Conservation (phyloP, 1,140 invertebrate species). For the Copidosoma floridanum region DNA sequence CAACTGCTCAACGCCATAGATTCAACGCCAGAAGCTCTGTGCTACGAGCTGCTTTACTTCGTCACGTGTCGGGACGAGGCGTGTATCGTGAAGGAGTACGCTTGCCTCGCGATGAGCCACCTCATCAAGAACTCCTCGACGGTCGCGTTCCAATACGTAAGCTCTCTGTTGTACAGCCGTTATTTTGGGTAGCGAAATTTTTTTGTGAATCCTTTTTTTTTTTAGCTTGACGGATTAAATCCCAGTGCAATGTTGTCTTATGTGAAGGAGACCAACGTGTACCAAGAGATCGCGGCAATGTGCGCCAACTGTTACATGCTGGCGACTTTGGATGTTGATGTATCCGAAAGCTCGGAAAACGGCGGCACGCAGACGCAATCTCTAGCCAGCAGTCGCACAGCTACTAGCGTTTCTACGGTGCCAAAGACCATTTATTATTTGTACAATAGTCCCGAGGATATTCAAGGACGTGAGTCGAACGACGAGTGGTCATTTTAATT, state of each 20-base stretch:
- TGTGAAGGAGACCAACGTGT: conserved; percentile 43
- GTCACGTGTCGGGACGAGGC: conserved; percentile 43
- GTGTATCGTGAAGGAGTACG: conserved; percentile 50
- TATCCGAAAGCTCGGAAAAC: conserved; percentile 21
- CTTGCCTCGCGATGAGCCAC: conserved; percentile 46
- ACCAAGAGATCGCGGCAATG: conserved; percentile 45
- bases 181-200: background rate
- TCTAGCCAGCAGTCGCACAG: conserved; percentile 21
- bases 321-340: conserved; percentile 37
- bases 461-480: conserved; percentile 36
- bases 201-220: conserved; percentile 18
- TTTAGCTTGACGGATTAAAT: conserved; percentile 42
- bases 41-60: conserved; percentile 40
- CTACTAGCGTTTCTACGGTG: conserved; percentile 29
- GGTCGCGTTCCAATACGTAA: conserved; percentile 42
- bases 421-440: conserved; percentile 42
- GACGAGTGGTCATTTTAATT: too few species aligned
- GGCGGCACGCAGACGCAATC: conserved; percentile 25
- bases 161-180: too few species aligned
- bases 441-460: conserved; percentile 44
- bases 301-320: conserved; percentile 43
- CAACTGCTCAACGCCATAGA: conserved; percentile 49
- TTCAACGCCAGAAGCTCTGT: conserved; percentile 41
- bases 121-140: conserved; percentile 43
- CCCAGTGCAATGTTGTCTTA: conserved; percentile 41